Evolutionary conservation across 2,113 vertebrate species (phyloP).

Genomic region (Platysternon megacephalum): DNA sequence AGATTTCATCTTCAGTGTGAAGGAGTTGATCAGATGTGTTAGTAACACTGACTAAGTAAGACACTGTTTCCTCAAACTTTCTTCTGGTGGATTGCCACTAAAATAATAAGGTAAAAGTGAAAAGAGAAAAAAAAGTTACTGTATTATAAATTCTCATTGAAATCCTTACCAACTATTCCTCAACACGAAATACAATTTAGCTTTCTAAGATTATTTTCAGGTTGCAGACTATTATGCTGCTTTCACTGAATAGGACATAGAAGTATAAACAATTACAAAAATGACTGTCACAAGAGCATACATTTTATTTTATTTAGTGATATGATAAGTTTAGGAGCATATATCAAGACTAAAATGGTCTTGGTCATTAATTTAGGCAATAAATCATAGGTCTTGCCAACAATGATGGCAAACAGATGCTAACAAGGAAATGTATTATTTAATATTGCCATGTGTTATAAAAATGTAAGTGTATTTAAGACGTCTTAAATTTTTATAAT

Average conservation of each 20-base stretch:
- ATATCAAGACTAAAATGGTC: slow-evolving; percentile 81
- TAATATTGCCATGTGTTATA: slow-evolving; percentile 80
- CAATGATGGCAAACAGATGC: slow-evolving; percentile 84
- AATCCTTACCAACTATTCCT: slow-evolving; percentile 46
- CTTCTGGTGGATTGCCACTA: background rate
- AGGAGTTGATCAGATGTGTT: background rate
- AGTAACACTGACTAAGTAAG: background rate
- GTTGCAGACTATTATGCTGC: slow-evolving; percentile 46
- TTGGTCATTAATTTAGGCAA: slow-evolving; percentile 82
- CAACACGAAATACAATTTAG: slow-evolving; percentile 54
- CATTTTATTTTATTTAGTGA: slow-evolving; percentile 79
- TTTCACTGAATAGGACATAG: slow-evolving; percentile 66
- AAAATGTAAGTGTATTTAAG: slow-evolving; percentile 80
- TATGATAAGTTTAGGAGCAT: slow-evolving; percentile 77
- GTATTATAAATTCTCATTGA: slow-evolving; percentile 23
- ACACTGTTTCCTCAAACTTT: background rate
- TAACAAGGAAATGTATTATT: slow-evolving; percentile 85
- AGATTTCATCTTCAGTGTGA: background rate
- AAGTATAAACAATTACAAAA: slow-evolving; percentile 78
- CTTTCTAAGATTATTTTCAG: slow-evolving; percentile 64
- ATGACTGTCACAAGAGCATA: slow-evolving; percentile 63
- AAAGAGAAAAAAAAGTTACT: background rate
- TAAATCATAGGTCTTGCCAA: slow-evolving; percentile 81
- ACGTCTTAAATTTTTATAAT: slow-evolving; percentile 83
- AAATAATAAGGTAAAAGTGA: background rate